Evolutionary conservation across 2,888 invertebrate genomes (phyloP), one percentile per base, ranked within the genome.

Genomic region (Drosophila affinis): DNA sequence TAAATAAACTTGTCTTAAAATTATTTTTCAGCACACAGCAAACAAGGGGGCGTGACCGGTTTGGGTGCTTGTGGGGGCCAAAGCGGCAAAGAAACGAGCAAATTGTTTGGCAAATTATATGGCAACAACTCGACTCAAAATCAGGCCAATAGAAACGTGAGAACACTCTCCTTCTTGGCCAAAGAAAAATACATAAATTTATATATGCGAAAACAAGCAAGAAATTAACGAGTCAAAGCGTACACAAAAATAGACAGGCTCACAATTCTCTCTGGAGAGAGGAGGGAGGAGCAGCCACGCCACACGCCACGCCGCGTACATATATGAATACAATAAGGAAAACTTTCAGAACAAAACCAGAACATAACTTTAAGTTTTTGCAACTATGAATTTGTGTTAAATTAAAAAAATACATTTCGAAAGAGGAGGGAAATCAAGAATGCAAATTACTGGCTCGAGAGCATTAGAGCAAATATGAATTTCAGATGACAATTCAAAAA

Each of bases 1-100:
- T 62, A 87, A 87, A 87, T 76, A 85, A 82, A 77, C 74, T 82
- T 72, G 60, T 63, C 68, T 62, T 49, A 47, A 62, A 74, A 79
- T 72, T 75, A 72, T 75, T 79, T 71, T 71, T 61, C 58, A 51
- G 62, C 21, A 39, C 12, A 48, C 44, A 47, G 55, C 53, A 65
- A 52, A 61, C 49, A 52, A 49, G 46, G 45, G 24, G 17, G 55
- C 59, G 34, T 45, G 47, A 39, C 39, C 39, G 39, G 39, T 39
- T 39, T 14, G 39, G 14, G 39, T 39, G 39, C 14, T n/a, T n/a
- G 39, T 39, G 27, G 34, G 17, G 5, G 3, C 21, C 48, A 65
- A n/a, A 62, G 56, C 21, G 47, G 21, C 34, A 47, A 34, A 47
- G 47, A 21, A 52, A 1, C 14, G 27, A 47, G 51, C 18, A 63